phyloP scores from a whole-genome alignment of 2,797 vertebrate genomes.

The Miichthys miiuy region DNA sequence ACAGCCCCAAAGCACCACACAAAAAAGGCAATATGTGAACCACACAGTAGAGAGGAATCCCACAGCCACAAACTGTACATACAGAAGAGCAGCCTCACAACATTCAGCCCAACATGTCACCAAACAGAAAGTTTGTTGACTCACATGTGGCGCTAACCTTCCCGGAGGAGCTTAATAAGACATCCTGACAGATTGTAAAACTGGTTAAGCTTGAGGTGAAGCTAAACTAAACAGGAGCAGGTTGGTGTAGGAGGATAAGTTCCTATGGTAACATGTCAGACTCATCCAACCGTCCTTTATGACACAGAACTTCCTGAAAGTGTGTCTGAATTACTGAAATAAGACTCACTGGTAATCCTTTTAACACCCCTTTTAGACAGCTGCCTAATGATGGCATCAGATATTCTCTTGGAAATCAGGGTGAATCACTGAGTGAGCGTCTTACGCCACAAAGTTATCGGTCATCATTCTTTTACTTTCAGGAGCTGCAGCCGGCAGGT shows the following conservation, averaged over 20 bases:
- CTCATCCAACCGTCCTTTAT: neutral
- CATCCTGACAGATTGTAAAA: neutral
- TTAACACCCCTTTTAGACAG: neutral
- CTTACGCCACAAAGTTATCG: neutral
- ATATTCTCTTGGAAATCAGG: neutral
- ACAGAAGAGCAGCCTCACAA: neutral
- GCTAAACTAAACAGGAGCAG: neutral
- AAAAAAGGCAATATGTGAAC: conserved; percentile 5
- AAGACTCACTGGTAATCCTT: neutral
- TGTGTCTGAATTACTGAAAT: neutral
- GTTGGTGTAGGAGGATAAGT: no score
- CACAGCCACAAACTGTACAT: neutral
- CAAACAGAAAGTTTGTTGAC: neutral
- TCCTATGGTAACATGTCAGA: neutral
- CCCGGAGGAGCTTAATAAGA: no score
- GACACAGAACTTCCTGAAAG: neutral
- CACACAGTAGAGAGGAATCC: neutral
- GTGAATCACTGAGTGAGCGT: neutral
- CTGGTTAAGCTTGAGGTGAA: neutral
- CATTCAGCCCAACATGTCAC: neutral
- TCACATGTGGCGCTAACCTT: no score
- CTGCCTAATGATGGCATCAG: neutral
- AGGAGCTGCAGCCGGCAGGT: neutral
- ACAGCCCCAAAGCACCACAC: neutral
- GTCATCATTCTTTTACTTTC: no score